Evolutionary conservation across 2,888 invertebrate species (phyloP), one percentile per base, ranked within the genome.

Genomic region (Aphidoletes aphidimyza): DNA sequence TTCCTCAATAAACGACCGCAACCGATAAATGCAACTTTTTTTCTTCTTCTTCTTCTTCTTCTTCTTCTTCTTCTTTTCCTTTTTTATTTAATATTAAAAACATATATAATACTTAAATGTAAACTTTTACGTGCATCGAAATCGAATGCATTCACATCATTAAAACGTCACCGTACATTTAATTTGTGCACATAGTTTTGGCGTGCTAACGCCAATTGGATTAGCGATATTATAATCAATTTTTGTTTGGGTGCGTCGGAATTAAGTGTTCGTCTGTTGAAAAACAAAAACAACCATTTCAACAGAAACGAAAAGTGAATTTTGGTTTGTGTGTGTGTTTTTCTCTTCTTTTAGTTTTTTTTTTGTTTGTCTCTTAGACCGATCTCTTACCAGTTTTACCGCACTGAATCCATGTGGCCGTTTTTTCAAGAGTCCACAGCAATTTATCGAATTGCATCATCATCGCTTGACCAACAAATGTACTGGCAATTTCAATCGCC

Each of bases 321-420:
- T 54, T 54, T 54, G 2, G n/a, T 54, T 54, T 54, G n/a, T 26
- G 6, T 26, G n/a, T 26, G 3, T 54, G 2, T 26, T 5, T 14
- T 47, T 47, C 19, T 9, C 47, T 39, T 39, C 39, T 39, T 39
- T 11, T 39, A 8, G 39, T 47, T 47, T 47, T 6, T 47, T 47
- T 47, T 47, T 17, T 47, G 5, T 47, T 47, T 19, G 19, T 47
- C 17, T 47, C 2, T 8, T 39, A 39, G 39, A 8, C 11, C 6
- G 11, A 2, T 11, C 14, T 36, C 81, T 81, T 81, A 81, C 81
- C 81, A 8, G 81, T 81, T 81, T 81, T 81, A 11, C 37, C 37
- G 22, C 37, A 37, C 19, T 37, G 37, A 86, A 89, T 89, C 90
- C 90, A 90, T 86, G 88, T 89, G 19, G 89, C 89, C 17, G 89